Base-by-base conservation (phyloP, 2,113 vertebrate species). In the Salvator merianae region DNA sequence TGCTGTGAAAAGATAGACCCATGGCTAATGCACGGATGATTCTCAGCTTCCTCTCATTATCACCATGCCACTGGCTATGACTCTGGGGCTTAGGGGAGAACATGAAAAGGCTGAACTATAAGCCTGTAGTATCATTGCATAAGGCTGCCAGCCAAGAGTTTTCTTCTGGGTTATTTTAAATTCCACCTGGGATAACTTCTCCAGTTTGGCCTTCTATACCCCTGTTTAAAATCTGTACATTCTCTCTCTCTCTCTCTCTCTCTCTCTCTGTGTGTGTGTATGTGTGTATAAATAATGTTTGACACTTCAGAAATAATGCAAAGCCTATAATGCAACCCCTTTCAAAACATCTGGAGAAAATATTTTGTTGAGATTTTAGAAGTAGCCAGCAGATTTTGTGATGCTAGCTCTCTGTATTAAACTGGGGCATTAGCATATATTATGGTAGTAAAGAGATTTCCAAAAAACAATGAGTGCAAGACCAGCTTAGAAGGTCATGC, bases 1-100 rank as follows among this genome's bases (percentile, higher is more conserved):
- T 79, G n/a, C 79, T 86, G 65, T 53, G 65, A 26, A 18, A 55
- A 80, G 88, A 85, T 55, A 70, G 9, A 77, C 71, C 63, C 68
- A 28, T 83, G 78, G 88, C 82, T 79, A 87, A 84, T 79, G 16
- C 69, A 73, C 72, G 34, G 79, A n/a, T 59, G n/a, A 4, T 36
- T 86, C 84, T 43, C 55, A 73, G 32, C 24, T 87, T 79, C 18
- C 32, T 73, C 40, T 66, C 75, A 43, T 87, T 73, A 79, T 30
- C 36, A 74, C 36, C 24, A 22, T 79, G 62, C 30, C 85, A 79
- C 2, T 55, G 34, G 62, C 30, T 36, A 10, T 47, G 12, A 38
- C 2, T 69, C 69, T 38, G 43, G 63, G 53, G 43, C 55, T 78
- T 32, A 68, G n/a, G 1, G 14, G 32, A 34, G 34, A n/a, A 68